phyloP scores from a whole-genome alignment of 1,140 invertebrate species.

The Antheraea pernyi region DNA sequence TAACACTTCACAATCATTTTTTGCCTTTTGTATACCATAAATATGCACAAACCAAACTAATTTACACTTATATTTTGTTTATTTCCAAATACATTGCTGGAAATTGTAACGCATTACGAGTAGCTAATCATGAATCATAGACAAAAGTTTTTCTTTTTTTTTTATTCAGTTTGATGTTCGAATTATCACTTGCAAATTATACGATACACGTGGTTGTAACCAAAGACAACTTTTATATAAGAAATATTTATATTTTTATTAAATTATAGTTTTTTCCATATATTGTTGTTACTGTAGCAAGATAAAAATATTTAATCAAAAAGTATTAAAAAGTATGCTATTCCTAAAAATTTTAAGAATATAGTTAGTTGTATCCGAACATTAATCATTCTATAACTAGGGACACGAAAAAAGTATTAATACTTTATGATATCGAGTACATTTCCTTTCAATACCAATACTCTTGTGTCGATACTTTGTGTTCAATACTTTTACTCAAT shows the following conservation, averaged over 20 bases:
- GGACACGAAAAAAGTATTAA: too few species aligned
- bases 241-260: too few species aligned
- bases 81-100: conserved; percentile 74
- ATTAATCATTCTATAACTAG: background rate
- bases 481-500: too few species aligned
- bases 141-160: conserved; percentile 41
- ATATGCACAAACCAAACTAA: conserved; percentile 44
- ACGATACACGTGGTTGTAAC: conserved; percentile 51
- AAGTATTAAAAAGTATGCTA: too few species aligned
- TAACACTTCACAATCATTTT: conserved; percentile 60
- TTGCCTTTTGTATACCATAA: conserved; percentile 41
- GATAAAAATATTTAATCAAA: too few species aligned
- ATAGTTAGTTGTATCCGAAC: background rate
- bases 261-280: too few species aligned
- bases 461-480: too few species aligned
- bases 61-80: conserved; percentile 60
- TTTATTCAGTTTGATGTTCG: background rate
- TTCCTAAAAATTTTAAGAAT: background rate
- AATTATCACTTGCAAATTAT: background rate
- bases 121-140: conserved; percentile 75
- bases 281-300: too few species aligned
- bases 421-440: too few species aligned
- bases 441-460: too few species aligned
- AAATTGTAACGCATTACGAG: conserved; percentile 70
- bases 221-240: conserved; percentile 39